Evolutionary conservation across 2,797 vertebrate species (phyloP).

Genomic region (Carcharodon carcharias): DNA sequence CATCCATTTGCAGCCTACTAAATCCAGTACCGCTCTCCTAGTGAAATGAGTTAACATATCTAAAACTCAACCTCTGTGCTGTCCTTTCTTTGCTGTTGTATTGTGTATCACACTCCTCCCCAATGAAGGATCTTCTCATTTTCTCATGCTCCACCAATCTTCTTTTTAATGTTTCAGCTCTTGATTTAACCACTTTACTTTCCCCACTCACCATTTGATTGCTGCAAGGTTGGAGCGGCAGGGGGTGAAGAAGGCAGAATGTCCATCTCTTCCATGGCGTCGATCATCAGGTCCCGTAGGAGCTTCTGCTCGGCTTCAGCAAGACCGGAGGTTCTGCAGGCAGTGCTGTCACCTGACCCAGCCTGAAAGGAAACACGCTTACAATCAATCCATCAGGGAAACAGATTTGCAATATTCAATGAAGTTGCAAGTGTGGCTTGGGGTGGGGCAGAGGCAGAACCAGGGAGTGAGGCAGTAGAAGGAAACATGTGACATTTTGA

Average conservation of each 20-base stretch:
- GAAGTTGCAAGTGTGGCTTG: neutral
- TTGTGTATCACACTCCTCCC: neutral
- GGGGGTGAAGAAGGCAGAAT: slow-evolving; percentile 55
- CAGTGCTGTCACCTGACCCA: slow-evolving; percentile 40
- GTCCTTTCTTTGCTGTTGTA: neutral
- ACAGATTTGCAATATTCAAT: neutral
- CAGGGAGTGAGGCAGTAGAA: no score
- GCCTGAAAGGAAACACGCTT: neutral
- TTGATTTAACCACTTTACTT: neutral
- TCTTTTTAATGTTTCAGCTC: neutral
- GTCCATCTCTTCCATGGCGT: slow-evolving; percentile 94
- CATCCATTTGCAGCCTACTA: neutral
- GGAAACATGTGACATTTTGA: neutral
- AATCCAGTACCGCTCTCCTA: neutral
- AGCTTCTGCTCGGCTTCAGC: slow-evolving; percentile 90
- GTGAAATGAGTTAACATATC: neutral
- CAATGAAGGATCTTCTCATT: neutral
- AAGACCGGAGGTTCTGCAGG: slow-evolving; percentile 65
- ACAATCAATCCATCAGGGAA: neutral
- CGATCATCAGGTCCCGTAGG: slow-evolving; percentile 91
- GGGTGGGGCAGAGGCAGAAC: no score
- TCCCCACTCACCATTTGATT: slow-evolving; percentile 68
- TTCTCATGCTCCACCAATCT: neutral
- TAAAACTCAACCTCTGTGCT: neutral
- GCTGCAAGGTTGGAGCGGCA: slow-evolving; percentile 43